phyloP scores from a whole-genome alignment of 2,113 vertebrate genomes.

The Fulmarus glacialis region DNA sequence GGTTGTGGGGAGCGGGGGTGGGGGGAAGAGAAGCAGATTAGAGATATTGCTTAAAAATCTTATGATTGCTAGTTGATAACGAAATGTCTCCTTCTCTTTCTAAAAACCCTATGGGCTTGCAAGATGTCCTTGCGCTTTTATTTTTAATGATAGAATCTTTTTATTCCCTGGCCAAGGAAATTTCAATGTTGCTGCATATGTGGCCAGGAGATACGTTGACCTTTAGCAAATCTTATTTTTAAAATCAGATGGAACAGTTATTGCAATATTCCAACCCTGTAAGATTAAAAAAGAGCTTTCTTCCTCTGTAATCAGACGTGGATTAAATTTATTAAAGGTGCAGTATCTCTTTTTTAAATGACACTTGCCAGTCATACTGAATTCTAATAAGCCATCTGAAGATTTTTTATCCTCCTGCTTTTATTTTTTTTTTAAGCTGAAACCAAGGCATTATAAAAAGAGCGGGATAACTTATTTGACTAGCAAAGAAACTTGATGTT shows the following conservation, averaged over 20 bases:
- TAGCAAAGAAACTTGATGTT: conserved; percentile 60
- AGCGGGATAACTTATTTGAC: conserved; percentile 38
- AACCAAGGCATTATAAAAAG: conserved; percentile 41
- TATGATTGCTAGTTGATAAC: conserved; percentile 83
- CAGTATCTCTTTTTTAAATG: conserved; percentile 72
- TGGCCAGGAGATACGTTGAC: conserved; percentile 87
- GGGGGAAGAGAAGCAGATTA: conserved; percentile 77
- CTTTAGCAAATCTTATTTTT: conserved; percentile 88
- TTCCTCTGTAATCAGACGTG: conserved; percentile 78
- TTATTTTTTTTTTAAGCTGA: conserved; percentile 9
- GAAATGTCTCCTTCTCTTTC: conserved; percentile 82
- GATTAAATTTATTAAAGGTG: conserved; percentile 83
- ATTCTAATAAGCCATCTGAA: conserved; percentile 69
- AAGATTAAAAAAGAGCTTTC: conserved; percentile 83
- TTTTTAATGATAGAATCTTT: conserved; percentile 92
- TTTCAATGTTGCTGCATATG: conserved; percentile 86
- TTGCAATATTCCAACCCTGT: conserved; percentile 82
- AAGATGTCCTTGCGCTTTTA: conserved; percentile 80
- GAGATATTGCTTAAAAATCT: conserved; percentile 86
- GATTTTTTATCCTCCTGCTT: conserved; percentile 30
- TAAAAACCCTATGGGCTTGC: conserved; percentile 74
- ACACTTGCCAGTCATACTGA: conserved; percentile 71
- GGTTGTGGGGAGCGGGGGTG: conserved; percentile 6
- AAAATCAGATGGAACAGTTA: conserved; percentile 85
- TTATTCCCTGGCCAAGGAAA: conserved; percentile 87